Evolutionary conservation across 2,113 vertebrate genomes (phyloP).

Genomic region (Buteo buteo): DNA sequence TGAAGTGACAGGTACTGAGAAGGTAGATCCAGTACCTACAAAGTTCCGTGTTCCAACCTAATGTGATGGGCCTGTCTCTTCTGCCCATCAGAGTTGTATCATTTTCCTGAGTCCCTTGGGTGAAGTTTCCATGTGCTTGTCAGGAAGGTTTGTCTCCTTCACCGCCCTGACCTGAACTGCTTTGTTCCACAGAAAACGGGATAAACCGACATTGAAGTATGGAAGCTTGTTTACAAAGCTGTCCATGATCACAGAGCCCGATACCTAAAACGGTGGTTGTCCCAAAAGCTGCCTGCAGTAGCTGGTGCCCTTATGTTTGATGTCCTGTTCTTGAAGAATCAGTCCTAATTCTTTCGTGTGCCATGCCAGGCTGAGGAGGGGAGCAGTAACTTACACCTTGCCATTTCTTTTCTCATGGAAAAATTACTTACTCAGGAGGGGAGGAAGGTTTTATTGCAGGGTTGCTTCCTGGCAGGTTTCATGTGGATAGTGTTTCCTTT

Average conservation of each 20-base stretch:
- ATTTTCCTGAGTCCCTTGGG: background rate
- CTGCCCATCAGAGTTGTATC: background rate
- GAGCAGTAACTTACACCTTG: background rate
- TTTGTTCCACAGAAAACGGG: background rate
- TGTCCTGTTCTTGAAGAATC: background rate
- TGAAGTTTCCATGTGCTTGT: background rate
- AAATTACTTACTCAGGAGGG: background rate
- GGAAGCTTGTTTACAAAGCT: background rate
- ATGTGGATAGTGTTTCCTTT: background rate
- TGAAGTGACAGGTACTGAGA: background rate
- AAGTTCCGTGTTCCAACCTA: background rate
- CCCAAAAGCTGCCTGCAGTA: background rate
- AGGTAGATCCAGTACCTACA: background rate
- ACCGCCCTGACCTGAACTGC: rapidly evolving
- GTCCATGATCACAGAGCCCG: background rate
- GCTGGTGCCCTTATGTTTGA: background rate
- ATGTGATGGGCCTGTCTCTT: background rate
- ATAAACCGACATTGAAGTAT: background rate
- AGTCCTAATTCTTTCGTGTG: background rate
- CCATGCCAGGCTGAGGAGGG: background rate
- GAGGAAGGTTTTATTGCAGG: background rate
- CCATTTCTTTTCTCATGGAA: background rate
- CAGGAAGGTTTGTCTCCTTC: background rate
- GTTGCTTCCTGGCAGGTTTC: background rate
- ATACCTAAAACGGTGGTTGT: background rate